Base-by-base conservation (phyloP, 2,888 invertebrate species). In the Meganola albula region DNA sequence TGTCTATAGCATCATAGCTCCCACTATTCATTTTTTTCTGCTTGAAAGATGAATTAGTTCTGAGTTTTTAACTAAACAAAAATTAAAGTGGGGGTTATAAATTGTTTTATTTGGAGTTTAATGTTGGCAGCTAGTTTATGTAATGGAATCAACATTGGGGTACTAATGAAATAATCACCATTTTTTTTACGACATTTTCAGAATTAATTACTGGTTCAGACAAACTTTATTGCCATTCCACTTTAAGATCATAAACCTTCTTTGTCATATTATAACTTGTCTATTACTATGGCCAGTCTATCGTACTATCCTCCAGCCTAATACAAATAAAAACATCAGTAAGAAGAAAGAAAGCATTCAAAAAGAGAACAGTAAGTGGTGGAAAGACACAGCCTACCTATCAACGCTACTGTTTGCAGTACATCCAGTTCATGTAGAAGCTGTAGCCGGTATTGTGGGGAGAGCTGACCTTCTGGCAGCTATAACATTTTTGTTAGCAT, bases 351-450 rank as follows among this genome's bases (percentile, higher is more conserved):
- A 16, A 16, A 6, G 6, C 6, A 5, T 16, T 5, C 16, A 16
- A 16, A 16, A 16, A 16, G 16, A 5, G 6, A 4, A 9, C 21
- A 38, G 34, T 9, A 48, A 38, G 12, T 54, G 48, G 37, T 48
- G 44, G 40, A 46, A 43, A 12, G 82, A 88, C 44, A 64, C 85
- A 36, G 87, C 92, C 22, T 90, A 91, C 53, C 77, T 92, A 33
- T 89, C 92, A 21, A 86, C 93, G 9, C 53, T 93, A 2, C 65
- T 98, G 12, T 99, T 98, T 84, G 90, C 96, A 8, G 91, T 94
- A 9, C 98, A 98, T 87, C 98, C 99, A 1, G 83, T 98, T 27
- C 98, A 99, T 75, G 91, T 93, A 0, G 98, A 99, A 87, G 93
- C 95, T 37, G 95, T 98, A 2, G 92, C 94, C 36, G 97, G 96